Conservation (phyloP, 2,888 invertebrate species). For the Sinohyriopsis cumingii region DNA sequence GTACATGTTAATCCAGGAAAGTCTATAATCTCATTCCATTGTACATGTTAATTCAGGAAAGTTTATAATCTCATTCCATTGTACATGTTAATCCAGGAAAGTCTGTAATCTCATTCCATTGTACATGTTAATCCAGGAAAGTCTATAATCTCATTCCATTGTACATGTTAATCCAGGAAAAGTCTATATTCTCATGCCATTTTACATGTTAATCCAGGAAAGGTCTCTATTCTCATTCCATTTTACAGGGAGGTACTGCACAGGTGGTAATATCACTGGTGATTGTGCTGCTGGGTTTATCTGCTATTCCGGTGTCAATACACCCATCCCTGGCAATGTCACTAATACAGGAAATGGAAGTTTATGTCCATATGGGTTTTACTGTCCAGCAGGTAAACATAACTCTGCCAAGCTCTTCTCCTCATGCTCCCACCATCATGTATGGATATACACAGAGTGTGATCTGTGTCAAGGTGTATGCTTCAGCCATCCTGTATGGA, state of each 20-base stretch:
- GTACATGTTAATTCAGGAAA: neutral
- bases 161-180: conserved; percentile 19
- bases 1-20: neutral
- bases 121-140: conserved; percentile 18
- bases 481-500: too few species aligned
- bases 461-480: too few species aligned
- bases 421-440: too few species aligned
- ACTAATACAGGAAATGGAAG: conserved; percentile 46
- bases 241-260: conserved; percentile 65
- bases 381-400: conserved; percentile 58
- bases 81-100: conserved; percentile 19
- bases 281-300: conserved; percentile 65
- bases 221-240: neutral
- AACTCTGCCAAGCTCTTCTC: neutral
- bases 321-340: conserved; percentile 54
- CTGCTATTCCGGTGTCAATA: conserved; percentile 55
- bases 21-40: neutral
- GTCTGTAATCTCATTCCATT: neutral
- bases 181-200: neutral
- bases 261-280: conserved; percentile 60
- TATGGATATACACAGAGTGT: too few species aligned
- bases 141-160: neutral
- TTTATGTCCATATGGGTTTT: conserved; percentile 67
- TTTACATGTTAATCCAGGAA: neutral
- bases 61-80: neutral